phyloP scores from a whole-genome alignment of 1,140 invertebrate species.

The Metaphire vulgaris region DNA sequence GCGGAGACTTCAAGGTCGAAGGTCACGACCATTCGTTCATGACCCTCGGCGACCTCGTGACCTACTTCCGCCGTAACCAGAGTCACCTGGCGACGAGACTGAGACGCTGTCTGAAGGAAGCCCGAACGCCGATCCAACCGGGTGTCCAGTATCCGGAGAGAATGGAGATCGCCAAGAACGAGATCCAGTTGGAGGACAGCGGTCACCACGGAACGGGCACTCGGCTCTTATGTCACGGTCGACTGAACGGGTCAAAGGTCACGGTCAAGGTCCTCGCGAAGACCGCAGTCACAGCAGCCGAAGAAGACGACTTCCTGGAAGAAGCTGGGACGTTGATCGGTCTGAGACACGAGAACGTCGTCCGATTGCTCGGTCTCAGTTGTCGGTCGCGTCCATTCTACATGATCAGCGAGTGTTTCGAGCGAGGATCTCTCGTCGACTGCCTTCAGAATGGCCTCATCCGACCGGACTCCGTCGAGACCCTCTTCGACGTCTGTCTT shows the following conservation, averaged over 20 bases:
- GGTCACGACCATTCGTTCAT: conserved; percentile 27
- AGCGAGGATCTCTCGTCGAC: conserved; percentile 18
- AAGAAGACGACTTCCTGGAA: conserved; percentile 29
- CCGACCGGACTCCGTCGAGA: conserved; percentile 17
- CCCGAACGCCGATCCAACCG: conserved; percentile 20
- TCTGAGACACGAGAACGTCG: conserved; percentile 24
- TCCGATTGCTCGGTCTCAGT: conserved; percentile 26
- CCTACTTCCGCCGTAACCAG: conserved; percentile 25
- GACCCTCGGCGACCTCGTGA: conserved; percentile 23
- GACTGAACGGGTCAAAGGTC: conserved; percentile 13
- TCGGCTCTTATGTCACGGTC: conserved; percentile 20
- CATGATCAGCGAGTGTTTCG: conserved; percentile 21
- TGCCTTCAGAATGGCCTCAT: conserved; percentile 19
- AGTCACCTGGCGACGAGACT: conserved; percentile 24
- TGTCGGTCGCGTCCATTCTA: conserved; percentile 23
- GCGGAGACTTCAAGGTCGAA: conserved; percentile 28
- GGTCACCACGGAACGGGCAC: conserved; percentile 20
- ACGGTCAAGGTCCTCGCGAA: conserved; percentile 28
- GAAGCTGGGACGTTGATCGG: conserved; percentile 26
- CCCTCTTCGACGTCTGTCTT: conserved; percentile 27
- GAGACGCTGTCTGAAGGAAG: conserved; percentile 25
- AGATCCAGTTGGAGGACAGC: conserved; percentile 13
- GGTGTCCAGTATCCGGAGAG: conserved; percentile 25
- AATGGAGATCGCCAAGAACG: conserved; percentile 14
- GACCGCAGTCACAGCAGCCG: background rate